phyloP scores from a whole-genome alignment of 2,797 vertebrate genomes.

The Sciurus vulgaris region DNA sequence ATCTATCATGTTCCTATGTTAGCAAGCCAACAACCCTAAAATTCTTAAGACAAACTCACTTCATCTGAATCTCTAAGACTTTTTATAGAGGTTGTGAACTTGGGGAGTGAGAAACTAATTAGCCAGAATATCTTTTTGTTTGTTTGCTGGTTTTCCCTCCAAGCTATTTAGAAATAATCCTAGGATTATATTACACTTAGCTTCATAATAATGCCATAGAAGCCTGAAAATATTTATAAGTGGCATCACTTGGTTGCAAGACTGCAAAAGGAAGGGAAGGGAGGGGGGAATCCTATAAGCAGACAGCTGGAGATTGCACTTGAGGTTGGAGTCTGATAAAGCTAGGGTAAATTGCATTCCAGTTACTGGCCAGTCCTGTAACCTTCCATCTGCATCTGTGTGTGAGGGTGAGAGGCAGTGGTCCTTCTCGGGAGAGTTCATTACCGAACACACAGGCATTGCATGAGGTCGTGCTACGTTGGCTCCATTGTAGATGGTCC shows the following conservation, averaged over 20 bases:
- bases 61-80: not conserved
- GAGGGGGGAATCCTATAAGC: not conserved
- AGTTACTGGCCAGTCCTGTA: not conserved
- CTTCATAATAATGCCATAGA: not conserved
- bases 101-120: not conserved
- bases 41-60: not conserved
- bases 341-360: not conserved
- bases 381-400: not conserved
- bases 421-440: not conserved
- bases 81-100: conserved; percentile 14
- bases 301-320: not conserved
- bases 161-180: conserved; percentile 12
- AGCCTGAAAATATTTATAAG: not conserved
- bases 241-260: not conserved
- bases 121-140: not conserved
- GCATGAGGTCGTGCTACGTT: not conserved
- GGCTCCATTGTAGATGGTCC: not conserved
- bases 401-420: not conserved
- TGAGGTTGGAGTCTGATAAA: not conserved
- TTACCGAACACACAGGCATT: not conserved
- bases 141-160: not conserved
- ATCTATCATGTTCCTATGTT: not conserved
- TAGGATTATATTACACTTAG: not conserved
- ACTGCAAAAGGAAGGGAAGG: not conserved
- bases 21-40: not conserved